A percentile compares a stretch with the other conserved stretches of the same genome.
Conservation (phyloP, 2,113 vertebrate genomes). For the Sceloporus tristichus region DNA sequence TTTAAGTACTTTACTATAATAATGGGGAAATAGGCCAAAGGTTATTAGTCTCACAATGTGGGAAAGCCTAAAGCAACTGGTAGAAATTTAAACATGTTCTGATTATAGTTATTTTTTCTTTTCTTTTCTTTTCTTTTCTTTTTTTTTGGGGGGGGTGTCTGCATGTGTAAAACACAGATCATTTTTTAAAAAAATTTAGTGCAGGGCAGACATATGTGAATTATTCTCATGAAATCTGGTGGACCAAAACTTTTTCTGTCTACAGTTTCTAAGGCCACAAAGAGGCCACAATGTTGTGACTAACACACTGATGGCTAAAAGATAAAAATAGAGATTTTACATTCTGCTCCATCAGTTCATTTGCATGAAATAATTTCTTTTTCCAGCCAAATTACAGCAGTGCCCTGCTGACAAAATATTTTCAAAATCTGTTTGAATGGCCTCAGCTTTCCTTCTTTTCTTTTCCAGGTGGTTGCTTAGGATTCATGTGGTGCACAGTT, state of each 20-base stretch:
- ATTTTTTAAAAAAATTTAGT: background rate
- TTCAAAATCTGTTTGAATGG: slow-evolving; percentile 54
- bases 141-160: too few species aligned
- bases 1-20: background rate
- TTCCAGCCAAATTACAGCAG: slow-evolving; percentile 54
- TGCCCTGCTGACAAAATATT: slow-evolving; percentile 73
- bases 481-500: slow-evolving; percentile 46
- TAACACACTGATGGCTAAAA: slow-evolving; percentile 1
- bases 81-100: background rate
- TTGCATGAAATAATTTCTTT: slow-evolving; percentile 65
- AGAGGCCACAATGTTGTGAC: too few species aligned
- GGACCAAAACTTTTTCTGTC: slow-evolving; percentile 7
- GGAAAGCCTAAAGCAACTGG: background rate
- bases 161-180: background rate
- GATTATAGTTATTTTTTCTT: background rate
- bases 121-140: too few species aligned
- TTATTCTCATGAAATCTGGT: background rate
- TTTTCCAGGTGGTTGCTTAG: slow-evolving; percentile 57
- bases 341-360: slow-evolving; percentile 49
- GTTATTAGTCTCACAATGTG: background rate
- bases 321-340: background rate
- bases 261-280: background rate
- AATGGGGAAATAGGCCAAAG: background rate
- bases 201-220: background rate
- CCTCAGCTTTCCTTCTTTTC: slow-evolving; percentile 16